A percentile compares a stretch with the other conserved stretches of the same genome.
These are phyloP conservation scores for Phyllostomus discolor DNA, from an alignment of 2,113 vertebrate species.

Conservation along the genomic window DNA sequence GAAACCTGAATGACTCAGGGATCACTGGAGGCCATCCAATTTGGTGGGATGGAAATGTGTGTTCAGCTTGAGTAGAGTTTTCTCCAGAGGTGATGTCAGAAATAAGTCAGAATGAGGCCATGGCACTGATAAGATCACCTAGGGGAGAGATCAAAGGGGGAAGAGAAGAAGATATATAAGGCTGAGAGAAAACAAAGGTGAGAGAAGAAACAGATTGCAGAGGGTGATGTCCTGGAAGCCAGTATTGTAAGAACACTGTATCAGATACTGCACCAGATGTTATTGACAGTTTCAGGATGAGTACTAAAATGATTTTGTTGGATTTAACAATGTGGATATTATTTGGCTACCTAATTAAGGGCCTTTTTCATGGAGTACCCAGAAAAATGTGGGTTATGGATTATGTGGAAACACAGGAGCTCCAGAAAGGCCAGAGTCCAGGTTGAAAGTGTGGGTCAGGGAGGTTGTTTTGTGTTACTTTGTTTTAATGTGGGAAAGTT, in stretches of 20 bases:
- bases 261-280: neutral
- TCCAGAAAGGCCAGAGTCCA: neutral
- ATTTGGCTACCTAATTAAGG: neutral
- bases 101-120: neutral
- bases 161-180: neutral
- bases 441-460: neutral
- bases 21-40: neutral
- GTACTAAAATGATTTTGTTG: neutral
- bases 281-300: neutral
- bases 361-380: neutral
- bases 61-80: neutral
- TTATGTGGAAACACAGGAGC: neutral
- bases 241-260: neutral
- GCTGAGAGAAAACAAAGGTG: neutral
- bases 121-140: neutral
- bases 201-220: neutral
- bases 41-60: neutral
- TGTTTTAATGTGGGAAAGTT: neutral
- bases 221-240: neutral
- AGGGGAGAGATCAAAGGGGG: neutral
- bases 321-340: neutral
- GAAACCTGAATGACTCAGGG: constrained; percentile 11
- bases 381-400: neutral
- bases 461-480: neutral
- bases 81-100: constrained; percentile 24